These are phyloP conservation scores for Cheilosia pagana DNA, from an alignment of 2,888 invertebrate species.

Conservation along the genomic window DNA sequence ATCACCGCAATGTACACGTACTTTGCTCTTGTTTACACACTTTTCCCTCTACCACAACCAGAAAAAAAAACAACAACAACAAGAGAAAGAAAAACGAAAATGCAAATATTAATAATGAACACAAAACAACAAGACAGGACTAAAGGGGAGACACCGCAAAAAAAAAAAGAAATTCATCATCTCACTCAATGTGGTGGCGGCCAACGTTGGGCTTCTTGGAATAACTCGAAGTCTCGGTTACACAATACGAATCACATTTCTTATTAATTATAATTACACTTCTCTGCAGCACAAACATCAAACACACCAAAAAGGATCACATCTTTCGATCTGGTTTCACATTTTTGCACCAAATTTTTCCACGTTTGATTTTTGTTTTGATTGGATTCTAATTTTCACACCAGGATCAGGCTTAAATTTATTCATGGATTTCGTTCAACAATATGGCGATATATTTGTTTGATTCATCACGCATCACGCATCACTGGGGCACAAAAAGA, in stretches of 20 bases:
- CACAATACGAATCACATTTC: slow-evolving; percentile 54
- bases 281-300: background rate
- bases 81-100: slow-evolving; percentile 49
- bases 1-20: slow-evolving; percentile 55
- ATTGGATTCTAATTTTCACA: slow-evolving; percentile 29
- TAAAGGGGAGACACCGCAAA: slow-evolving; percentile 1
- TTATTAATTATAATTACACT: slow-evolving; percentile 62
- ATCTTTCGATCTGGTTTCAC: background rate
- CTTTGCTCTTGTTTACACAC: slow-evolving; percentile 41
- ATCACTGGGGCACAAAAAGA: slow-evolving; percentile 26
- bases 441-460: slow-evolving; percentile 12
- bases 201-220: slow-evolving; percentile 5
- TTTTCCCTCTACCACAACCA: background rate
- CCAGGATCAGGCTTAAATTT: background rate
- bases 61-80: background rate
- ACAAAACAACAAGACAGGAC: slow-evolving; percentile 38
- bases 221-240: slow-evolving; percentile 26
- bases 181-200: slow-evolving; percentile 20
- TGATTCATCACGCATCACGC: slow-evolving; percentile 51
- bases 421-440: background rate
- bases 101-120: slow-evolving; percentile 74
- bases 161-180: slow-evolving; percentile 27
- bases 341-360: slow-evolving; percentile 35
- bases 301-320: slow-evolving; percentile 13
- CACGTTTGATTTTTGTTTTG: slow-evolving; percentile 24